A percentile compares a stretch with the other conserved stretches of the same genome.
phyloP scores from a whole-genome alignment of 2,888 invertebrate species.

The Orthosia incerta region DNA sequence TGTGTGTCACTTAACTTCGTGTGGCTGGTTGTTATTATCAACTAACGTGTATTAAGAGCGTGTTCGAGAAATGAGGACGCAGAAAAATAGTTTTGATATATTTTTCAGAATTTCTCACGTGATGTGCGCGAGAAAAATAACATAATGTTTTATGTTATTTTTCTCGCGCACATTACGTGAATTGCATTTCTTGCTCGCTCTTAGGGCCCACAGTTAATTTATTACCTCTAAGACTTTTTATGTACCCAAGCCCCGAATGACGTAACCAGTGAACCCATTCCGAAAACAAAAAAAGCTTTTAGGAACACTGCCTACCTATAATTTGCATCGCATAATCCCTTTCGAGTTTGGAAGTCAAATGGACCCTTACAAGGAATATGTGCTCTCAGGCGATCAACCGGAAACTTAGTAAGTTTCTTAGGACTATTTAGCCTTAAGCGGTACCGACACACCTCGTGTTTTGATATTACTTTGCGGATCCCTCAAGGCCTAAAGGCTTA shows the following conservation, averaged over 20 bases:
- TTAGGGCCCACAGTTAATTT: slow-evolving; percentile 19
- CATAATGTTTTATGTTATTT: too few relatives aligned
- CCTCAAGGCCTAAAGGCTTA: slow-evolving; percentile 15
- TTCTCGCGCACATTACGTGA: too few relatives aligned
- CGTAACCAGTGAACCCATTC: slow-evolving; percentile 58
- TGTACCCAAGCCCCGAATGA: slow-evolving; percentile 34
- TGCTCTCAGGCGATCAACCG: slow-evolving; percentile 43
- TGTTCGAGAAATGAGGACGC: slow-evolving; percentile 12
- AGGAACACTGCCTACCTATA: slow-evolving; percentile 19
- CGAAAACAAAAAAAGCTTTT: slow-evolving; percentile 45
- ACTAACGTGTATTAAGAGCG: slow-evolving; percentile 23
- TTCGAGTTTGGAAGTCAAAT: slow-evolving; percentile 42
- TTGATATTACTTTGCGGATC: slow-evolving; percentile 40
- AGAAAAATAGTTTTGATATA: slow-evolving; percentile 21
- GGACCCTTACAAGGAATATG: slow-evolving; percentile 38
- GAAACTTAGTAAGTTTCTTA: slow-evolving; percentile 46
- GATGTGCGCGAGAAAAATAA: slow-evolving; percentile 24
- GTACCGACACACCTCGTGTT: slow-evolving; percentile 34
- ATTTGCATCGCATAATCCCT: slow-evolving; percentile 35
- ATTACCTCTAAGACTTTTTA: slow-evolving; percentile 34
- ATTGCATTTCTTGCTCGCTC: slow-evolving; percentile 26
- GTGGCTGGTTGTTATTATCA: slow-evolving; percentile 46
- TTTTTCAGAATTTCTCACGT: neutral
- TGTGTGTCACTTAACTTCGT: slow-evolving; percentile 50
- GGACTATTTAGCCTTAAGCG: slow-evolving; percentile 34